These are phyloP conservation scores for Magallana nippona DNA, from an alignment of 2,888 invertebrate genomes.

Conservation along the genomic window DNA sequence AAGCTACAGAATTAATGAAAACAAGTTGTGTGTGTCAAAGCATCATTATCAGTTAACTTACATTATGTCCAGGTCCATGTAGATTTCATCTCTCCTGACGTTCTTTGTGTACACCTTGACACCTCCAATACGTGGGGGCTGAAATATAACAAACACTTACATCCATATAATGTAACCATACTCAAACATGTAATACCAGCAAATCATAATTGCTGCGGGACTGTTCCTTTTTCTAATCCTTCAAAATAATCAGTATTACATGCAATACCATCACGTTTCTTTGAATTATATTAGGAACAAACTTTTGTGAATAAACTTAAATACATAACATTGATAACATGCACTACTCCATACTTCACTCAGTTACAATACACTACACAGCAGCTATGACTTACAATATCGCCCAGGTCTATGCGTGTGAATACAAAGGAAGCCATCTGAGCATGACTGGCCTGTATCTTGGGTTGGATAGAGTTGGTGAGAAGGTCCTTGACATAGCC, in stretches of 20 bases:
- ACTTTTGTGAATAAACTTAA: too few relatives aligned
- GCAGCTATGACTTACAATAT: constrained; percentile 86
- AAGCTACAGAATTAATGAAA: too few relatives aligned
- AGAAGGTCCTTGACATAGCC: constrained; percentile 91
- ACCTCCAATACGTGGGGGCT: constrained; percentile 96
- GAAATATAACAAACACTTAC: constrained; percentile 64
- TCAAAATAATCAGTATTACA: too few relatives aligned
- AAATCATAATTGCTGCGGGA: too few relatives aligned
- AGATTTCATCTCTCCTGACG: constrained; percentile 89
- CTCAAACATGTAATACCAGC: too few relatives aligned
- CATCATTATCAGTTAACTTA: constrained; percentile 81
- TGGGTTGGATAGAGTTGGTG: constrained; percentile 92
- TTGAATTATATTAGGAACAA: too few relatives aligned
- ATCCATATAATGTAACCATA: too few relatives aligned
- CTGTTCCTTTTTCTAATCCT: too few relatives aligned
- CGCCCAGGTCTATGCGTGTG: constrained; percentile 95
- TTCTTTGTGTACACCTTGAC: constrained; percentile 98
- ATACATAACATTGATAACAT: background rate
- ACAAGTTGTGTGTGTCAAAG: too few relatives aligned
- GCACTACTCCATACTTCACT: background rate
- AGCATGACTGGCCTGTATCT: constrained; percentile 87
- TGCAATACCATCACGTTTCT: too few relatives aligned
- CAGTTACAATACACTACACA: background rate
- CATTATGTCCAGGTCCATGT: constrained; percentile 97
- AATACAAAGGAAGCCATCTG: constrained; percentile 95